Conservation (phyloP, 1,140 invertebrate genomes). For the Trinorchestia longiramus region DNA sequence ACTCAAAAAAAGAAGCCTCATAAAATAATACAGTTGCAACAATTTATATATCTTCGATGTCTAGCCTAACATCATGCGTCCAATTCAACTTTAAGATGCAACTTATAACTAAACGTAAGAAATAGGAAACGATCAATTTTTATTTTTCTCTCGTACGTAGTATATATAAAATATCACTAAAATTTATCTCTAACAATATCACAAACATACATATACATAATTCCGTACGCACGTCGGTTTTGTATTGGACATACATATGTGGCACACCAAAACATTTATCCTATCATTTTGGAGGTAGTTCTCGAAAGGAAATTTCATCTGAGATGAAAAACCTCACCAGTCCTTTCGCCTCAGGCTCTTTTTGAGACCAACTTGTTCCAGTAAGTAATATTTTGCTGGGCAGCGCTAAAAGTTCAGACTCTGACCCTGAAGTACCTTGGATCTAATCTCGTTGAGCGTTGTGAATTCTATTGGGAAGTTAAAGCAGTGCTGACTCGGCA, state of each 20-base stretch:
- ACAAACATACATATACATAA: not conserved
- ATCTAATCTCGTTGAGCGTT: not conserved
- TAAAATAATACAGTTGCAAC: no score
- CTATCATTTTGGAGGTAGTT: not conserved
- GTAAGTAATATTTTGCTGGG: not conserved
- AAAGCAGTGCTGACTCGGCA: not conserved
- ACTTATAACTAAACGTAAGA: no score
- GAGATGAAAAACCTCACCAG: not conserved
- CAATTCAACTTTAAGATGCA: no score
- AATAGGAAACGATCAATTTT: no score
- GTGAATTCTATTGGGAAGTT: not conserved
- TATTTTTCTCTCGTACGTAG: not conserved
- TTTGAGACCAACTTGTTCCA: not conserved
- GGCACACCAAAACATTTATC: not conserved
- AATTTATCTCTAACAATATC: not conserved
- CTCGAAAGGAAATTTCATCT: not conserved
- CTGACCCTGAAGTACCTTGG: not conserved
- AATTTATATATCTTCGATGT: no score
- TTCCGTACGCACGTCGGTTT: not conserved
- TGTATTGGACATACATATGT: not conserved
- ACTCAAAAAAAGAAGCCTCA: no score
- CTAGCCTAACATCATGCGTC: no score
- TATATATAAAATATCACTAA: not conserved
- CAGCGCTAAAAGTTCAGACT: not conserved
- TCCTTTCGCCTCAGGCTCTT: not conserved